These are phyloP conservation scores for Ctena decussata DNA, from an alignment of 2,888 invertebrate species.

Conservation along the genomic window DNA sequence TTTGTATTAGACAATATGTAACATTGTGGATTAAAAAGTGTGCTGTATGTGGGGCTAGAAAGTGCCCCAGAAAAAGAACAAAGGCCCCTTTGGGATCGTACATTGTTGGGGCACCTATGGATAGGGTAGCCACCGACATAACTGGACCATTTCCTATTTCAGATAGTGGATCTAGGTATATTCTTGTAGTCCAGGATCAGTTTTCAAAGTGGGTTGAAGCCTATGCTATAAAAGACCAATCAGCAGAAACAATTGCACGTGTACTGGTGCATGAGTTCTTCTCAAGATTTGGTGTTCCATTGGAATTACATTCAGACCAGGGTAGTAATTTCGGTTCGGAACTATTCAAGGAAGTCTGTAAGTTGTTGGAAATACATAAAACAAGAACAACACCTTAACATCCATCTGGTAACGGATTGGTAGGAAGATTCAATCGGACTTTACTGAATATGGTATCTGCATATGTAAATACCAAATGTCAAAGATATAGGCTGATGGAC, in stretches of 20 bases:
- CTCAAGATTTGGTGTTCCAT: background rate
- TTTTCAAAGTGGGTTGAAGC: background rate
- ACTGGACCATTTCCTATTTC: background rate
- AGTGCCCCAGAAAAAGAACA: background rate
- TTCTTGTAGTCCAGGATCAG: background rate
- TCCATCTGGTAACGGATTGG: background rate
- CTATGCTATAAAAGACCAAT: background rate
- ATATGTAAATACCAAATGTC: background rate
- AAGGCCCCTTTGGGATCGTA: constrained; percentile 1
- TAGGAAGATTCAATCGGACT: constrained; percentile 24
- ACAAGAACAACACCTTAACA: background rate
- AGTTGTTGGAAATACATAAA: background rate
- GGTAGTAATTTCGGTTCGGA: background rate
- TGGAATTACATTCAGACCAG: background rate
- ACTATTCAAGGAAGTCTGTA: constrained; percentile 27
- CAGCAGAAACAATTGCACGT: background rate
- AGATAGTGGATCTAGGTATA: background rate
- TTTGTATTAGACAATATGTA: constrained; percentile 1
- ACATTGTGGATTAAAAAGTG: constrained; percentile 12
- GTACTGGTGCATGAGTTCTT: background rate
- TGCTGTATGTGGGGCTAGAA: constrained; percentile 15
- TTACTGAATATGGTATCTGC: constrained; percentile 19
- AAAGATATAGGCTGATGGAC: constrained; percentile 13
- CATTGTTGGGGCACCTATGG: constrained; percentile 1
- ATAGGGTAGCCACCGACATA: background rate